Base-by-base conservation (phyloP, 2,113 vertebrate genomes). In the Dunckerocampus dactyliophorus region DNA sequence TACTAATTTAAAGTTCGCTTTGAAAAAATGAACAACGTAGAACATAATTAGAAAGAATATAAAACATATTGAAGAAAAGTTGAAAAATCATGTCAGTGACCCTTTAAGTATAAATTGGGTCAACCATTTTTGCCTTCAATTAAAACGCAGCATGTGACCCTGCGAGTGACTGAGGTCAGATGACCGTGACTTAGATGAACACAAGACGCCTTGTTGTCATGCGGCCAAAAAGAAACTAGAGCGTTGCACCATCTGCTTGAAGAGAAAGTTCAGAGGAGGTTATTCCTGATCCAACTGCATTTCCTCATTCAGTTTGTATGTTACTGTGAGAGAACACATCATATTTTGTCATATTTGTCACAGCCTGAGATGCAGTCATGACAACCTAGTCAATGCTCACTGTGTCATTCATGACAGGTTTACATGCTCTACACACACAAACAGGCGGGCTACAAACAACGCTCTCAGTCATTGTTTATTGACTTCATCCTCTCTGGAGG, bases 401-500 rank as follows among this genome's bases (percentile, higher is more conserved):
- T 21, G 39, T 52, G 21, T 68, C 28, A 49, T 37, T 43, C 16
- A n/a, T 47, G 19, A 39, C 46, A 51, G 1, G n/a, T 51, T 52
- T 43, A 43, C 52, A 65, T 55, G 49, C 22, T 58, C 39, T 17
- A 45, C 31, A 66, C 24, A 59, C 22, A 50, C 1, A 17, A 34
- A 34, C 31, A 34, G 31, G 31, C 47, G 52, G 51, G 51, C 11
- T 8, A 48, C 14, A 50, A 55, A 21, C 31, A 47, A 11, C n/a
- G 28, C n/a, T 63, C 60, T 67, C 37, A 21, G 8, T 67, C 42
- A 48, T 19, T 22, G 62, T 63, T 59, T 58, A 70, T 66, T 24
- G 62, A 49, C 67, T 55, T 63, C 6, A 70, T 59, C 22, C 13
- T 3, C 59, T 20, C 34, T 42, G 17, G 59, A 50, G 61, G 39